A percentile compares a stretch with the other conserved stretches of the same genome.
phyloP scores from a whole-genome alignment of 2,797 vertebrate genomes.

The Hapalemur alaotrensis region DNA sequence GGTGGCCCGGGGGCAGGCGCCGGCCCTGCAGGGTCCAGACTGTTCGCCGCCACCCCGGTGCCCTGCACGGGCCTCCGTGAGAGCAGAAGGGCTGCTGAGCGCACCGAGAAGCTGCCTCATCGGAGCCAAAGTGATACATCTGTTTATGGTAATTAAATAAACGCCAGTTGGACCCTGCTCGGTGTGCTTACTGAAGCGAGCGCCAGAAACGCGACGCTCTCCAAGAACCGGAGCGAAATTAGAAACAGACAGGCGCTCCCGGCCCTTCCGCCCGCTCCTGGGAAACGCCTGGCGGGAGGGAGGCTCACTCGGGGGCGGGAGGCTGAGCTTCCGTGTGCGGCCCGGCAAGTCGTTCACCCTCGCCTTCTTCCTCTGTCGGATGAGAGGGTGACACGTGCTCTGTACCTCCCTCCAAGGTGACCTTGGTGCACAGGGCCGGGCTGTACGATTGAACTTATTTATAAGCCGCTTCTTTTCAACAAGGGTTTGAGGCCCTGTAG shows the following conservation, averaged over 20 bases:
- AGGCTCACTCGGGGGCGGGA: not conserved
- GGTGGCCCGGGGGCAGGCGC: not conserved
- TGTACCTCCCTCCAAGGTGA: not conserved
- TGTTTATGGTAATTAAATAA: slow-evolving; percentile 49
- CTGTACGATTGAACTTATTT: not conserved
- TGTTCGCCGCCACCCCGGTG: rapidly evolving
- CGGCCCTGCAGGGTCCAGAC: not conserved
- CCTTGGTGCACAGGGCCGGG: not conserved
- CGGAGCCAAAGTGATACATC: slow-evolving; percentile 26
- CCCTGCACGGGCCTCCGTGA: not conserved
- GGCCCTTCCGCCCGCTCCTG: not conserved
- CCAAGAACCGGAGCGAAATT: slow-evolving; percentile 13
- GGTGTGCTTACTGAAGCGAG: not conserved
- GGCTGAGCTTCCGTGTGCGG: not conserved
- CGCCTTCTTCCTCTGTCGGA: not conserved
- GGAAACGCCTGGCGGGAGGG: not conserved
- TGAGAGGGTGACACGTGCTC: not conserved
- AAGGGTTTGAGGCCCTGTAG: not conserved
- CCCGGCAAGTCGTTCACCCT: not conserved
- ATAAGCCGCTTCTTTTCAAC: not conserved
- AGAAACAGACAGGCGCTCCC: not conserved
- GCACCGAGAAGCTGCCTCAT: not conserved
- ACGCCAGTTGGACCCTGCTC: slow-evolving; percentile 13
- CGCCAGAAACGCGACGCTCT: not conserved
- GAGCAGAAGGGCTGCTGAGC: not conserved